Conservation (phyloP, 2,888 invertebrate species). For the Chymomyza procnemis region DNA sequence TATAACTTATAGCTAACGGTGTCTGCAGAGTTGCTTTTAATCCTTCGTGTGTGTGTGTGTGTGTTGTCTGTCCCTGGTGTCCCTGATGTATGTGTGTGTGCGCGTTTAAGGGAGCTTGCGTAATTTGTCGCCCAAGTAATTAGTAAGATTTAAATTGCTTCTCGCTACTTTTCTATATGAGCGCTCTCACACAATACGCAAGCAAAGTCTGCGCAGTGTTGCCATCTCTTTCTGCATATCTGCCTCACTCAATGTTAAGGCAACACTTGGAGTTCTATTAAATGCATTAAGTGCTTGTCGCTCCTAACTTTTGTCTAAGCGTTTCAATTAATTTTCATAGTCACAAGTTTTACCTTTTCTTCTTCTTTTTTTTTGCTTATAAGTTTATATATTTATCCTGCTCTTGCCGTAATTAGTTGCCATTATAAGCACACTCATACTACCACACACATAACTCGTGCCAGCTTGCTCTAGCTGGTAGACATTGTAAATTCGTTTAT, state of each 20-base stretch:
- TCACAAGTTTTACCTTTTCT: constrained; percentile 26
- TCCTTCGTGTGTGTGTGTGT: constrained; percentile 1
- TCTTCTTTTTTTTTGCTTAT: not conserved
- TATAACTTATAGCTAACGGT: constrained; percentile 16
- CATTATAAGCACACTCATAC: constrained; percentile 29
- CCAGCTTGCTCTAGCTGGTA: not conserved
- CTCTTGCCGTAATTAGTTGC: constrained; percentile 48
- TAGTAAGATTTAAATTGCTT: constrained; percentile 77
- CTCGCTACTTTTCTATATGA: constrained; percentile 45
- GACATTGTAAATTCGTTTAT: constrained; percentile 15
- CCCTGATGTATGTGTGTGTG: constrained; percentile 1
- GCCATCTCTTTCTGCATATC: constrained; percentile 2
- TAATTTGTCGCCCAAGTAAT: constrained; percentile 77
- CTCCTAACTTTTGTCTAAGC: constrained; percentile 71
- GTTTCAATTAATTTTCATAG: constrained; percentile 73
- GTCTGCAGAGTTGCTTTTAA: not conserved
- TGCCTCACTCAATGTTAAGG: constrained; percentile 37
- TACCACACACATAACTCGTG: not conserved
- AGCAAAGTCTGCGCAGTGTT: constrained; percentile 9
- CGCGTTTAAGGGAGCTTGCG: constrained; percentile 27
- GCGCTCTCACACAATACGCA: constrained; percentile 21
- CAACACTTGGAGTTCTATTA: constrained; percentile 58
- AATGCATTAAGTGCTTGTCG: constrained; percentile 72
- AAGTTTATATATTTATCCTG: not conserved
- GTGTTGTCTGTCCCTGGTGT: not conserved